Conservation (phyloP, 2,888 invertebrate species). For the Cylloceria caligata region DNA sequence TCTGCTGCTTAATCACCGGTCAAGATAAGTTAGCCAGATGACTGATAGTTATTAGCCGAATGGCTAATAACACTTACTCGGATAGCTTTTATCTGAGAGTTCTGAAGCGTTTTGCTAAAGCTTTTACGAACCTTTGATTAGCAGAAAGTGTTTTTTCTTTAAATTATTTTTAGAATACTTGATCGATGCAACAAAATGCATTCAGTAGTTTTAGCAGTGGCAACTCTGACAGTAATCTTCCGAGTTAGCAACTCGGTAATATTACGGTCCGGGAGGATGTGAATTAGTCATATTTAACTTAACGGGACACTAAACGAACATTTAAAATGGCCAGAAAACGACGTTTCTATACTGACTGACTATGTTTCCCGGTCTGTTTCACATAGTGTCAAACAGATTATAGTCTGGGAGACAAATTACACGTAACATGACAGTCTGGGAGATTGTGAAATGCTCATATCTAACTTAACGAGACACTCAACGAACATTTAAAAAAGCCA, state of each 20-base stretch:
- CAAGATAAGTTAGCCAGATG: slow-evolving; percentile 42
- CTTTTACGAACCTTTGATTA: neutral
- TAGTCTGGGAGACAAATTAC: too few species aligned
- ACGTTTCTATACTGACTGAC: neutral
- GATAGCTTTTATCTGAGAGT: neutral
- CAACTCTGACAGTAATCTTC: too few species aligned
- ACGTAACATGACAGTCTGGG: too few species aligned
- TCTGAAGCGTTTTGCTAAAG: neutral
- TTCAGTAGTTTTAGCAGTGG: neutral
- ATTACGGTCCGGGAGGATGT: neutral
- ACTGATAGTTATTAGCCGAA: slow-evolving; percentile 7
- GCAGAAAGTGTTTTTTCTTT: neutral
- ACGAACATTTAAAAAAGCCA: too few species aligned
- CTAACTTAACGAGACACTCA: too few species aligned
- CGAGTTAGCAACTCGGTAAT: neutral
- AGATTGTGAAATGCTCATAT: too few species aligned
- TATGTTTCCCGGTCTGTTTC: too few species aligned
- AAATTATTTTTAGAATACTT: neutral
- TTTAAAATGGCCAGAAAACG: too few species aligned
- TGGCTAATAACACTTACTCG: slow-evolving; percentile 54
- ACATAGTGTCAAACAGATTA: too few species aligned
- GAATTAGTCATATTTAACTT: neutral
- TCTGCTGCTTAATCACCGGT: slow-evolving; percentile 14
- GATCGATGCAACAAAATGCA: neutral
- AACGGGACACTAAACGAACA: neutral